Evolutionary conservation across 2,888 invertebrate genomes (phyloP), one percentile per base, ranked within the genome.

Genomic region (Rotaria magnacalcarata): DNA sequence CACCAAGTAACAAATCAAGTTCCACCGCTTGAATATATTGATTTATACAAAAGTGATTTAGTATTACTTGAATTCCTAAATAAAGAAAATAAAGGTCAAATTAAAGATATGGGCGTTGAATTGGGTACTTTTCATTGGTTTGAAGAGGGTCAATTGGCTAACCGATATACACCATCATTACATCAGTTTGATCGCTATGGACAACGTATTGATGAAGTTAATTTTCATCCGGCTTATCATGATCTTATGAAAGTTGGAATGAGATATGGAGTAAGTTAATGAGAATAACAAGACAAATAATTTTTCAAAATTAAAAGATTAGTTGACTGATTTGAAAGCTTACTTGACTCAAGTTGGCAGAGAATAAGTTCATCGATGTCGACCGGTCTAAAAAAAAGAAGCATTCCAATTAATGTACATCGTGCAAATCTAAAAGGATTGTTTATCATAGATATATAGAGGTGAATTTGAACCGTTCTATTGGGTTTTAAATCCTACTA

Each of bases 131-230:
- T 47, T 47, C 43, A 80, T 43, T 80, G 80, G 80, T 47, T 24
- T 80, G 80, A 80, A 80, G n/a, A 80, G 47, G 80, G 80, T 14
- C 80, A 47, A 19, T 10, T 47, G n/a, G 80, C 80, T n/a, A 80
- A 80, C 47, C 80, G 47, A 80, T 24, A 80, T 47, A 2, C n/a
- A 80, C 80, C 80, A 11, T 0, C 4, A 47, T 80, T 80, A 80
- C 43, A n/a, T 11, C 43, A 43, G 47, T 47, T n/a, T 14, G 80
- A 80, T 47, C 80, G 80, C n/a, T 80, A 80, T 80, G 80, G 80
- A 11, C 80, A 80, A n/a, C 80, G 80, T n/a, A 80, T 80, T 47
- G 80, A 80, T 80, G 80, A 80, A 80, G 80, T 80, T n/a, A 8
- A n/a, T 4, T 80, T 80, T 80, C 80, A 80, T 80, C 80, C 80